Percentiles rank a stretch among this genome's conserved stretches.
phyloP scores from a whole-genome alignment of 1,140 invertebrate genomes.

The Neoseiulus cucumeris region DNA sequence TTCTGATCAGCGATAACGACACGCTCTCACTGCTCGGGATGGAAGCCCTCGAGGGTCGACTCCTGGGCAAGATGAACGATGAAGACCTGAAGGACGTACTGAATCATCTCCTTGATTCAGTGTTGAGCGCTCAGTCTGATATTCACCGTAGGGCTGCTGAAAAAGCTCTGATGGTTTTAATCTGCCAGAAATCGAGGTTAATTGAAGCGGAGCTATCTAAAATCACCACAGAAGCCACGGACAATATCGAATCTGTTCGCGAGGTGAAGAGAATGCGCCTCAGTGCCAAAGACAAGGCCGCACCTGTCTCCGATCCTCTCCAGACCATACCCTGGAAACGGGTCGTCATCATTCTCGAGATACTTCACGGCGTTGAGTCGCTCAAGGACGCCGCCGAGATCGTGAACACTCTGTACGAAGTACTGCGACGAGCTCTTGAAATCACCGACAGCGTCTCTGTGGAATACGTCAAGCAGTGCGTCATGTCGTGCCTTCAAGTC shows the following conservation, averaged over 20 bases:
- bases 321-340: conserved; percentile 40
- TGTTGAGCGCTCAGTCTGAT: not conserved
- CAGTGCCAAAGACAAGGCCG: conserved; percentile 12
- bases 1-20: not conserved
- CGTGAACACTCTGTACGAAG: conserved; percentile 49
- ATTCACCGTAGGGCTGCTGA: not conserved
- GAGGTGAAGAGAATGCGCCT: conserved; percentile 1
- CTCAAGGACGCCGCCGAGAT: conserved; percentile 42
- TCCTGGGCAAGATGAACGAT: not conserved
- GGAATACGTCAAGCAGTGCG: conserved; percentile 70
- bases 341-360: conserved; percentile 54
- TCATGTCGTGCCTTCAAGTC: conserved; percentile 47
- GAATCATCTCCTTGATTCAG: not conserved
- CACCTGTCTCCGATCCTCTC: not conserved
- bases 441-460: conserved; percentile 60
- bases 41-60: not conserved
- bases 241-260: not conserved
- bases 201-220: not conserved
- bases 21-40: not conserved
- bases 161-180: not conserved
- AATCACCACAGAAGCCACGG: not conserved
- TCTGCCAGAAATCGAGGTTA: not conserved
- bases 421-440: conserved; percentile 45
- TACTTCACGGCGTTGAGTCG: conserved; percentile 59
- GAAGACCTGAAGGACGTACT: not conserved